Evolutionary conservation across 2,113 vertebrate species (phyloP).

Genomic region (Gobio gobio): DNA sequence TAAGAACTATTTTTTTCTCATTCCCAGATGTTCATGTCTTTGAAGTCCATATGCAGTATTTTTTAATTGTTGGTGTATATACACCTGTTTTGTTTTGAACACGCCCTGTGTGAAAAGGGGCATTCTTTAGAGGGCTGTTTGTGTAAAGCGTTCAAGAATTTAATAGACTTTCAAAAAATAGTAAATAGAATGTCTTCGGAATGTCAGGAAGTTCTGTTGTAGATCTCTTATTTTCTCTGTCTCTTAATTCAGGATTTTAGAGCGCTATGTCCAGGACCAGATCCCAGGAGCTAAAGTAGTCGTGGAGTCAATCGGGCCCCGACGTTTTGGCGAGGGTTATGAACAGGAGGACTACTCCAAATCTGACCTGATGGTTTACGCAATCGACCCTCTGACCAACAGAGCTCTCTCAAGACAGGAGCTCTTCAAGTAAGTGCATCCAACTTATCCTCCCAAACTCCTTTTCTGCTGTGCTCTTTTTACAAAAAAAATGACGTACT

Average conservation of each 20-base stretch:
- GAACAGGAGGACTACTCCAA: conserved; percentile 93
- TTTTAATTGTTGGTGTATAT: not conserved
- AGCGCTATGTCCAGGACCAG: conserved; percentile 93
- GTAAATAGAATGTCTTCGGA: not conserved
- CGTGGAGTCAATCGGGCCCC: conserved; percentile 92
- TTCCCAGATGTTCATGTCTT: not conserved
- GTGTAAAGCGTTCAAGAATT: not conserved
- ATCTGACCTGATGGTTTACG: conserved; percentile 93
- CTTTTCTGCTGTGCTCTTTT: not conserved
- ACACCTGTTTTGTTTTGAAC: not conserved
- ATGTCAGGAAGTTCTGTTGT: not conserved
- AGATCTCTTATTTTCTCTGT: not conserved
- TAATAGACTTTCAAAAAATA: not conserved
- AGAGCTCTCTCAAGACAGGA: conserved; percentile 92
- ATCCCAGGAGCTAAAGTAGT: conserved; percentile 93
- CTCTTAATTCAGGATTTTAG: conserved; percentile 82
- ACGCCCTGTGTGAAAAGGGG: not conserved
- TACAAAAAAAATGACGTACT: too few relatives aligned
- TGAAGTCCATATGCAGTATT: not conserved
- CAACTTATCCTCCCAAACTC: not conserved
- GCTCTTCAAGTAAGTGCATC: conserved; percentile 89
- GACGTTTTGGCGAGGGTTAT: conserved; percentile 87
- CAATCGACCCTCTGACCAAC: conserved; percentile 95
- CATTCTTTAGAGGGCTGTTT: not conserved
- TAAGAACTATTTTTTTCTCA: not conserved